Percentiles rank a stretch among this genome's conserved stretches.
These are phyloP conservation scores for Drosophila parabipectinata DNA, from an alignment of 1,140 invertebrate genomes.

Conservation along the genomic window DNA sequence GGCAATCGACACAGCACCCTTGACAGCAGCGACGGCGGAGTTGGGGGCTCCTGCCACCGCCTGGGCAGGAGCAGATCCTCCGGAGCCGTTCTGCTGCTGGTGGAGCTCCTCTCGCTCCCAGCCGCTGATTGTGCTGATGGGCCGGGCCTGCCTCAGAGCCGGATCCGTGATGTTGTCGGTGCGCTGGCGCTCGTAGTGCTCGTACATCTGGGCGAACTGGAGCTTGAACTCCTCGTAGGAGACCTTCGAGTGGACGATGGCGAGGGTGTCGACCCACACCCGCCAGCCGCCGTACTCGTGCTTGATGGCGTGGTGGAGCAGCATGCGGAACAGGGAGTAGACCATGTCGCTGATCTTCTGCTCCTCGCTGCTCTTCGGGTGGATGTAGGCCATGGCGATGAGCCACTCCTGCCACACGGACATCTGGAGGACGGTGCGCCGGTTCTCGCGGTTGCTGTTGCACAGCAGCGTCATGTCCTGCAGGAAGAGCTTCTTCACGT, in stretches of 20 bases:
- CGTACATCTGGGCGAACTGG: slow-evolving; percentile 98
- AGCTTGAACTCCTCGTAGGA: slow-evolving; percentile 98
- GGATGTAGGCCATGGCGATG: slow-evolving; percentile 99
- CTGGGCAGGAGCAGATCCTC: slow-evolving; percentile 47
- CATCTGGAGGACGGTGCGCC: slow-evolving; percentile 99
- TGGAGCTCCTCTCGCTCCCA: slow-evolving; percentile 90
- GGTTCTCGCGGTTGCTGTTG: slow-evolving; percentile 98
- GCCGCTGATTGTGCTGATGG: slow-evolving; percentile 97
- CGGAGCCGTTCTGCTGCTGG: slow-evolving; percentile 77
- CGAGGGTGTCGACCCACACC: slow-evolving; percentile 99
- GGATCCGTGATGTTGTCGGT: slow-evolving; percentile 98
- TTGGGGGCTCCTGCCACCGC: slow-evolving; percentile 16
- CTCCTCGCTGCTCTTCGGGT: slow-evolving; percentile 97
- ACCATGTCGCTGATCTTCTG: slow-evolving; percentile 99
- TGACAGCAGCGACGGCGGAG: slow-evolving; percentile 30
- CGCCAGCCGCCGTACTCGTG: slow-evolving; percentile 99
- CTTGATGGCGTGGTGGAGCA: slow-evolving; percentile 99
- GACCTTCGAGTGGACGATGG: slow-evolving; percentile 99
- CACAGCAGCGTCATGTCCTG: slow-evolving; percentile 98
- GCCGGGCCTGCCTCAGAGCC: slow-evolving; percentile 93
- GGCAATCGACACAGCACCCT: slow-evolving; percentile 63
- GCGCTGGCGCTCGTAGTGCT: slow-evolving; percentile 96
- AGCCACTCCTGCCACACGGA: slow-evolving; percentile 99
- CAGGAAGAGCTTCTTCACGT: slow-evolving; percentile 98
- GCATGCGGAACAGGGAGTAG: slow-evolving; percentile 97